Percentiles rank a stretch among this genome's conserved stretches.
Evolutionary conservation across 2,888 invertebrate species (phyloP).

Genomic region (Molanna angustata): DNA sequence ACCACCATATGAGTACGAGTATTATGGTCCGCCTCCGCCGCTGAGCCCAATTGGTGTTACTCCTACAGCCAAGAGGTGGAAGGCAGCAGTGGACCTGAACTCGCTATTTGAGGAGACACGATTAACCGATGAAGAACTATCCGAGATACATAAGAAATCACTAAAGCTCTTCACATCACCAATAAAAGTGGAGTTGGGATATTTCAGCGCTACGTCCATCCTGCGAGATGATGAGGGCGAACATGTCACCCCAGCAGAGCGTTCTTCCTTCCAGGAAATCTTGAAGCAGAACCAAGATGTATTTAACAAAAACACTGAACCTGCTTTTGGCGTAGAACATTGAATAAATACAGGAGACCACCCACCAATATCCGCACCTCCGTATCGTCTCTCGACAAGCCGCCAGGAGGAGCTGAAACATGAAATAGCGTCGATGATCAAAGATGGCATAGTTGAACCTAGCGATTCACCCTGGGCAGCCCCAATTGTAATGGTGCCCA

Average conservation of each 20-base stretch:
- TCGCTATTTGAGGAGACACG: neutral
- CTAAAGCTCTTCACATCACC: neutral
- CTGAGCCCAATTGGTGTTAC: constrained; percentile 2
- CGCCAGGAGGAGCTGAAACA: constrained; percentile 33
- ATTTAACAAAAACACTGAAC: neutral
- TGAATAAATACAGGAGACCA: constrained; percentile 36
- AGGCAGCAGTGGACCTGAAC: constrained; percentile 1
- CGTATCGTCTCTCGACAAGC: constrained; percentile 37
- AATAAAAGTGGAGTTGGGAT: constrained; percentile 1
- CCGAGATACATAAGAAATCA: neutral
- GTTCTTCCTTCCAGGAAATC: neutral
- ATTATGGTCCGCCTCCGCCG: constrained; percentile 6
- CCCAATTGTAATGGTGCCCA: constrained; percentile 39
- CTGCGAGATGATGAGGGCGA: constrained; percentile 3
- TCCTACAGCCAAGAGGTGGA: neutral
- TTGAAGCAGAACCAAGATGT: neutral
- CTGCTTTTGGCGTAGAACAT: constrained; percentile 27
- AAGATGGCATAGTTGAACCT: constrained; percentile 39
- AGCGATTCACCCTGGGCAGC: constrained; percentile 40
- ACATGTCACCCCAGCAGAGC: neutral
- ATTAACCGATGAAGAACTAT: neutral
- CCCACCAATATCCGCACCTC: constrained; percentile 36
- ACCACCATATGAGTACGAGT: neutral
- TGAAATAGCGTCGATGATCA: constrained; percentile 37
- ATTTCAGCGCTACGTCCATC: neutral